Conservation (phyloP, 2,888 invertebrate genomes). For the Cephonodes hylas region DNA sequence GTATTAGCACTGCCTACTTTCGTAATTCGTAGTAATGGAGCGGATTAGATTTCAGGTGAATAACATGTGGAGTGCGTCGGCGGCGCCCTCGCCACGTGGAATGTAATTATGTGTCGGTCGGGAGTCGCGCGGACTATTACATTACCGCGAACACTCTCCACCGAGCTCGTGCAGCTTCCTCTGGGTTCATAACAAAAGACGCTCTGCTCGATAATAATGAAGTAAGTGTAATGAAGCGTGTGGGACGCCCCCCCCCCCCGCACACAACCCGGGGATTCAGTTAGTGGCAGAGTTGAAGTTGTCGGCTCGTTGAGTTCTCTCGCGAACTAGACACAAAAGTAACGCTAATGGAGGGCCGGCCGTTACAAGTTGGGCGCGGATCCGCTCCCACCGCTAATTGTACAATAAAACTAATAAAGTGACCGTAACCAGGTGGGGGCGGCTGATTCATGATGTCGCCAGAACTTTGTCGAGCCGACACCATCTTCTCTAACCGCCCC, state of each 20-base stretch:
- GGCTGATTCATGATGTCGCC: not conserved
- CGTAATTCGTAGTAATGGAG: no score
- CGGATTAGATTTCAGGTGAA: not conserved
- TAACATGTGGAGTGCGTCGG: not conserved
- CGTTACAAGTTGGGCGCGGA: not conserved
- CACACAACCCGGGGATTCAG: not conserved
- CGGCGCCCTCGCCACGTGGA: not conserved
- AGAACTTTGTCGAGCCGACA: not conserved
- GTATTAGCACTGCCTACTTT: no score
- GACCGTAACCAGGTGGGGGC: not conserved
- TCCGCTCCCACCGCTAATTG: not conserved
- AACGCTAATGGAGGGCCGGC: not conserved
- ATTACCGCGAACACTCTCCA: not conserved
- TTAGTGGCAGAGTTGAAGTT: not conserved
- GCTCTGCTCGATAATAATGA: not conserved
- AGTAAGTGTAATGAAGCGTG: constrained; percentile 1
- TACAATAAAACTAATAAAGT: not conserved
- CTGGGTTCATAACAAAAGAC: not conserved
- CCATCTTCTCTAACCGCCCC: no score
- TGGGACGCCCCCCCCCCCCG: not conserved
- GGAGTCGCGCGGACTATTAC: not conserved
- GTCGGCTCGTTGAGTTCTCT: not conserved
- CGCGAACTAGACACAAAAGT: not conserved
- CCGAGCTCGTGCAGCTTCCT: not conserved
- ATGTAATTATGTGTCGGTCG: not conserved